A percentile compares a stretch with the other conserved stretches of the same genome.
These are phyloP conservation scores for Tubulanus polymorphus DNA, from an alignment of 2,888 invertebrate genomes.

Conservation along the genomic window DNA sequence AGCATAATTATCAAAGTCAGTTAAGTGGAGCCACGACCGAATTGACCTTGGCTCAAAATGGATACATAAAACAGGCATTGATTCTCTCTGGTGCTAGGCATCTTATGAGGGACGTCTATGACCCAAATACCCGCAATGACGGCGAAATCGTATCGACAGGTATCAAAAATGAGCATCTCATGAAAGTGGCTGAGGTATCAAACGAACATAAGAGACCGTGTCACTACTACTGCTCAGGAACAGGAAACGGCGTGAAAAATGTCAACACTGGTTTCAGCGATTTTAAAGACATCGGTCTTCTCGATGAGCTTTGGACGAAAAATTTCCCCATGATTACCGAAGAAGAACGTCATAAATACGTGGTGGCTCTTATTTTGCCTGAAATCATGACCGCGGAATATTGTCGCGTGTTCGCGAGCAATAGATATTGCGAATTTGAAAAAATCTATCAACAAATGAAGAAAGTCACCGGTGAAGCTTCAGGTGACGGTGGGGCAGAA, in stretches of 20 bases:
- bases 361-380: neutral
- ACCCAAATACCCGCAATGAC: neutral
- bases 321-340: neutral
- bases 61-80: neutral
- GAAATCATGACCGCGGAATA: neutral
- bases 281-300: neutral
- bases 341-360: neutral
- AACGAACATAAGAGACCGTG: neutral
- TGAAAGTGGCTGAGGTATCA: neutral
- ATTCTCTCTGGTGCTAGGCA: neutral
- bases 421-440: neutral
- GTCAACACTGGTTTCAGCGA: slow-evolving; percentile 1
- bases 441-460: neutral
- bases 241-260: neutral
- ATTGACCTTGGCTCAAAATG: neutral
- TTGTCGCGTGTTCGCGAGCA: neutral
- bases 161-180: neutral
- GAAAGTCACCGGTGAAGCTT: neutral
- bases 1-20: neutral
- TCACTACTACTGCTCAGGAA: slow-evolving; percentile 1
- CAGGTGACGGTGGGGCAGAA: neutral
- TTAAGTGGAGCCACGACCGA: neutral
- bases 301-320: neutral
- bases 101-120: neutral
- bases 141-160: neutral